Base-by-base conservation (phyloP, 2,113 vertebrate species). In the Nibea coibor region DNA sequence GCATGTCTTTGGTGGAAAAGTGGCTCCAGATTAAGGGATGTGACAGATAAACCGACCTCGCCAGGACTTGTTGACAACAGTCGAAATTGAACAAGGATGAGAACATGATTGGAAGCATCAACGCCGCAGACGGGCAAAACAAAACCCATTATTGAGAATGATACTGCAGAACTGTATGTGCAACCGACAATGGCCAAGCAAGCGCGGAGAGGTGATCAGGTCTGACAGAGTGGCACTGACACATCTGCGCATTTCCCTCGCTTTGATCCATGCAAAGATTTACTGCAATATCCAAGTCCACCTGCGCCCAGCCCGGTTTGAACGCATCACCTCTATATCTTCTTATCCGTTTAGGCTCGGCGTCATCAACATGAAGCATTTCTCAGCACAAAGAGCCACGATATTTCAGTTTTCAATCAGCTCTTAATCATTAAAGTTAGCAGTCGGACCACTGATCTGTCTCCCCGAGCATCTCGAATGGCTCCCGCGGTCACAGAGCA, bases 91-190 rank as follows among this genome's bases (percentile, higher is more conserved):
- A 88, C 82, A 86, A 66, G 82, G 73, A 81, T 61, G 78, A 81
- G 84, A 88, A 88, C 83, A 84, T 81, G 80, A 91, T 80, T 91
- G 87, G 75, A 89, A 31, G 48, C 57, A 75, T 87, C 80, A 72
- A 61, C 31, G 72, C 59, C 74, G 64, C 72, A 80, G 72, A 91
- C 22, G 47, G 51, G 35, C 57, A 58, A 78, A 82, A 87, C 79
- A 73, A 82, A 88, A 75, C 11, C 22, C 42, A 78, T 80, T 68
- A 85, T 69, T 69, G 62, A 85, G 51, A 61, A 64, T 47, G 68
- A 86, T 81, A 16, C 56, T 71, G 68, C 53, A 61, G n/a, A 17
- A 58, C 47, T 58, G 81, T 68, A 47, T 84, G 56, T 67, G 43
- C 58, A 43, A 4, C 58, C 48, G 10, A 39, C 65, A 50, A 71